Evolutionary conservation across 2,888 invertebrate genomes (phyloP), one percentile per base, ranked within the genome.

Genomic region (Atrina japonica): DNA sequence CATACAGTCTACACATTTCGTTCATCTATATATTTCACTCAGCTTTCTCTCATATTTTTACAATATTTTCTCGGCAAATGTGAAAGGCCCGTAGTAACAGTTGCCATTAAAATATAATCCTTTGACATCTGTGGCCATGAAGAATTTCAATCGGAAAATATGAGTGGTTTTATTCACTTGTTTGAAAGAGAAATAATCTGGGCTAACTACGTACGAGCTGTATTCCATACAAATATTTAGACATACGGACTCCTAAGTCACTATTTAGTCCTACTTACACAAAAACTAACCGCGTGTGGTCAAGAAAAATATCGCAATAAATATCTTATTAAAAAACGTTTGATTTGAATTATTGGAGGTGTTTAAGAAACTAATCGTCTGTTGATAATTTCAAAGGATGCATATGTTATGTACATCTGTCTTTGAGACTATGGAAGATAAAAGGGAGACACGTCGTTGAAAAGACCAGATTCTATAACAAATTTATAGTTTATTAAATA

Each of bases 41-140:
- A 35, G 35, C 6, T 11, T 35, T 11, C 11, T 11, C 35, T 35
- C 35, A 35, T 35, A 35, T 35, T 35, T 35, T 11, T 35, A 5
- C 35, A 11, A 0, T 25, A 52, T 52, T 52, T 25, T 11, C 23
- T 23, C 52, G 25, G 21, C 21, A 16, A 52, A n/a, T 18, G 7
- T 14, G 16, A 52, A 52, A 23, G 23, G 18, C 11, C 23, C 65
- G 53, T 65, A 55, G 65, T 55, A 53, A 55, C 55, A 14, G 27
- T 65, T 18, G 53, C 18, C 65, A 7, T 27, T 65, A 65, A 65
- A 65, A 65, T 21, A 55, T 68, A 68, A 68, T 68, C 68, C 68
- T 6, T 45, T 61, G 60, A 61, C 60, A 68, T 68, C 61, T 68
- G 68, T 43, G 45, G 35, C 53, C 35, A 47, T 61, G n/a, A 68